Evolutionary conservation across 2,888 invertebrate species (phyloP).

Genomic region (Endomychus coccineus): DNA sequence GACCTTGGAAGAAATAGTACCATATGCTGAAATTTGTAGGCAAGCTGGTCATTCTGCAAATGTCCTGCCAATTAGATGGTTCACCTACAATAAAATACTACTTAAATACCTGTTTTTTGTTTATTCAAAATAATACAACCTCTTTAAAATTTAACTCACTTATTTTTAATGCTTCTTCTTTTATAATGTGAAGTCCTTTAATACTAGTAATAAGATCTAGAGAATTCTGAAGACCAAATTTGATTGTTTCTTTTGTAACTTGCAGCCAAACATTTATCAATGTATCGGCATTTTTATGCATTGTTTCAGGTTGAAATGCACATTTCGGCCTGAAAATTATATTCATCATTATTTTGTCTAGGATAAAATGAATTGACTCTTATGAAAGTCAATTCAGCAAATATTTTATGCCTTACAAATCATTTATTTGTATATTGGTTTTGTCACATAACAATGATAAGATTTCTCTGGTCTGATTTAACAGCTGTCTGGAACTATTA

Average conservation of each 20-base stretch:
- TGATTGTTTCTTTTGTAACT: constrained; percentile 52
- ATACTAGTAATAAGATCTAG: constrained; percentile 61
- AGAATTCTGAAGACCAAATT: constrained; percentile 51
- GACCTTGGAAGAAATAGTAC: constrained; percentile 64
- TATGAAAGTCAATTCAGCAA: too few species aligned
- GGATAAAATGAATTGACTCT: too few species aligned
- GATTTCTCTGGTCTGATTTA: too few species aligned
- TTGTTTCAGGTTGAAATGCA: constrained; percentile 17
- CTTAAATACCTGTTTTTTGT: not conserved
- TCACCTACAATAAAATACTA: constrained; percentile 43
- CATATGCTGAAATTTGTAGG: constrained; percentile 56
- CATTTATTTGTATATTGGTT: too few species aligned
- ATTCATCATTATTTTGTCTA: not conserved
- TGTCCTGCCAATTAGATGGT: constrained; percentile 55
- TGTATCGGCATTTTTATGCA: constrained; percentile 36
- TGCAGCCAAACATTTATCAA: constrained; percentile 57
- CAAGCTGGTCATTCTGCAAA: constrained; percentile 56
- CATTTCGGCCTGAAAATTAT: constrained; percentile 32
- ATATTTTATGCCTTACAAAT: too few species aligned
- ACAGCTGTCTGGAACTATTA: too few species aligned
- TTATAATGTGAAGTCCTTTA: constrained; percentile 63
- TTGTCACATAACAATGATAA: too few species aligned
- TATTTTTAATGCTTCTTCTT: constrained; percentile 60
- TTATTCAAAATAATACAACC: constrained; percentile 9
- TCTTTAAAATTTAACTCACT: constrained; percentile 37